Conservation (phyloP, 1,140 invertebrate genomes). For the Gonatopus flavifemur region DNA sequence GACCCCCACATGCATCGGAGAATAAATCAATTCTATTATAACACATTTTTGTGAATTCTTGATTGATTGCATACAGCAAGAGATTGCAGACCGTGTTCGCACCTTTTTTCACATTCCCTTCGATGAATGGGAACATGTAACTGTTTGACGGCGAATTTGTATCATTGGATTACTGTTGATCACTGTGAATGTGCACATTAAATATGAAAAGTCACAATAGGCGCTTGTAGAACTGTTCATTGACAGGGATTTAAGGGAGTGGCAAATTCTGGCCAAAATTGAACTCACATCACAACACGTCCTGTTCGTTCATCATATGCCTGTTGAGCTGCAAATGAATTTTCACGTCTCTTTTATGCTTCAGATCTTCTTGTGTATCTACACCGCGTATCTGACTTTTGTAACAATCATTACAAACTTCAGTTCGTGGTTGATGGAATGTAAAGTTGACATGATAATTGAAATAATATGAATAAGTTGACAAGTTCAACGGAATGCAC, state of each 20-base stretch:
- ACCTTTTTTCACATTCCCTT: slow-evolving; percentile 11
- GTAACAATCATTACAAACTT: neutral
- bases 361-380: neutral
- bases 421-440: neutral
- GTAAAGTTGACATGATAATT: neutral
- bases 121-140: slow-evolving; percentile 9
- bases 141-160: neutral
- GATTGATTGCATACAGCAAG: slow-evolving; percentile 2
- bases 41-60: slow-evolving; percentile 1
- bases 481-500: neutral
- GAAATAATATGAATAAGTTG: neutral
- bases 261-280: neutral
- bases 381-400: neutral
- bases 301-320: neutral
- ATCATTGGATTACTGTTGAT: too few species aligned
- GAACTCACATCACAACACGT: neutral
- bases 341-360: neutral
- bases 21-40: slow-evolving; percentile 4
- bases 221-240: slow-evolving; percentile 2
- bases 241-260: neutral
- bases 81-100: slow-evolving; percentile 8
- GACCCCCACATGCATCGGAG: too few species aligned
- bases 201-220: slow-evolving; percentile 10
- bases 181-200: slow-evolving; percentile 10
- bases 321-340: neutral